A percentile compares a stretch with the other conserved stretches of the same genome.
These are phyloP conservation scores for Sarcoramphus papa DNA, from an alignment of 2,797 vertebrate genomes.

Conservation along the genomic window DNA sequence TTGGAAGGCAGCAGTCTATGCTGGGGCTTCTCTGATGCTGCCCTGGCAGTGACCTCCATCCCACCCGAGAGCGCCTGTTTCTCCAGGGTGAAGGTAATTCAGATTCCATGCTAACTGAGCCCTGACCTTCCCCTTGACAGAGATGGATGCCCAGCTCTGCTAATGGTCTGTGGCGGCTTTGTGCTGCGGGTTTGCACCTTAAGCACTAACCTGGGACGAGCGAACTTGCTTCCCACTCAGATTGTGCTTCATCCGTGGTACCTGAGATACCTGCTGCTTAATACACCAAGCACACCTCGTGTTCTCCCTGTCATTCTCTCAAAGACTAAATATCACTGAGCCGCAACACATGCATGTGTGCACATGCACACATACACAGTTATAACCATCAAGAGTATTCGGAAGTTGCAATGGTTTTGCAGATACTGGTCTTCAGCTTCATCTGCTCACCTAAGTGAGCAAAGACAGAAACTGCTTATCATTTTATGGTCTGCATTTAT, in stretches of 20 bases:
- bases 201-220: neutral
- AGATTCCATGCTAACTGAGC: constrained; percentile 47
- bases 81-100: constrained; percentile 34
- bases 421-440: neutral
- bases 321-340: neutral
- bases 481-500: accelerated
- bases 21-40: neutral
- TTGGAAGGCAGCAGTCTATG: neutral
- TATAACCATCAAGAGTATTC: neutral
- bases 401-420: neutral
- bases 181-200: neutral
- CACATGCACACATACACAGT: accelerated
- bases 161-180: constrained; percentile 37
- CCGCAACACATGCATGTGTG: accelerated
- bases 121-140: constrained; percentile 58
- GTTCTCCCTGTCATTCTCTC: neutral
- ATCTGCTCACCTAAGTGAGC: neutral
- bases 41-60: constrained; percentile 51
- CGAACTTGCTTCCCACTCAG: neutral
- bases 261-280: neutral
- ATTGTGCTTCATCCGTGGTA: neutral
- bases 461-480: neutral
- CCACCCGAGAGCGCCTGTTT: neutral
- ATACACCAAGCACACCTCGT: accelerated
- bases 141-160: constrained; percentile 47